A percentile compares a stretch with the other conserved stretches of the same genome.
Conservation (phyloP, 1,140 invertebrate species). For the Batillaria attramentaria region DNA sequence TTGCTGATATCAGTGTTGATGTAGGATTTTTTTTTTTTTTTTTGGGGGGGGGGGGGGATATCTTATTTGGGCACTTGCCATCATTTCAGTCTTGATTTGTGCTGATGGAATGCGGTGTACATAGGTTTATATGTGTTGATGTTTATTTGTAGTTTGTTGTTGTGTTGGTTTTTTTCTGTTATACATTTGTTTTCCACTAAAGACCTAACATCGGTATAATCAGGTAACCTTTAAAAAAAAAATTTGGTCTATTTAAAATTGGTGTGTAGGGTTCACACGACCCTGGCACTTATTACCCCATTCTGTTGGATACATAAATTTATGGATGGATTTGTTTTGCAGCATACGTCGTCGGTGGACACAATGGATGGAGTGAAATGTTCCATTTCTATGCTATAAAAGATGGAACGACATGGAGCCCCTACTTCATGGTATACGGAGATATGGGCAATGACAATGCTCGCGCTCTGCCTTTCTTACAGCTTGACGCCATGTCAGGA, state of each 20-base stretch:
- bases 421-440: constrained; percentile 88
- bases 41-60: too few relatives aligned
- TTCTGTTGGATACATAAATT: neutral
- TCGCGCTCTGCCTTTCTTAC: constrained; percentile 82
- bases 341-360: constrained; percentile 62
- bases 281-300: neutral
- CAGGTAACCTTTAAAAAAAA: constrained; percentile 78
- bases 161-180: too few relatives aligned
- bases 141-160: too few relatives aligned
- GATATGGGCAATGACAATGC: constrained; percentile 94
- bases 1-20: too few relatives aligned
- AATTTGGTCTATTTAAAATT: constrained; percentile 37
- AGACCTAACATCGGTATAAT: constrained; percentile 76
- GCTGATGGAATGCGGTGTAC: too few relatives aligned
- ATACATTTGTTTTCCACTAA: too few relatives aligned
- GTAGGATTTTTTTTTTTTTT: too few relatives aligned
- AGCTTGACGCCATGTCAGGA: constrained; percentile 85
- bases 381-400: constrained; percentile 55
- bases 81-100: too few relatives aligned
- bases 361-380: constrained; percentile 50
- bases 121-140: too few relatives aligned
- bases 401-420: constrained; percentile 78
- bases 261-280: neutral
- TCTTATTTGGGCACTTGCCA: too few relatives aligned
- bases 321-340: constrained; percentile 29